These are phyloP conservation scores for Eurytoma californica DNA, from an alignment of 2,888 invertebrate genomes.

Conservation along the genomic window DNA sequence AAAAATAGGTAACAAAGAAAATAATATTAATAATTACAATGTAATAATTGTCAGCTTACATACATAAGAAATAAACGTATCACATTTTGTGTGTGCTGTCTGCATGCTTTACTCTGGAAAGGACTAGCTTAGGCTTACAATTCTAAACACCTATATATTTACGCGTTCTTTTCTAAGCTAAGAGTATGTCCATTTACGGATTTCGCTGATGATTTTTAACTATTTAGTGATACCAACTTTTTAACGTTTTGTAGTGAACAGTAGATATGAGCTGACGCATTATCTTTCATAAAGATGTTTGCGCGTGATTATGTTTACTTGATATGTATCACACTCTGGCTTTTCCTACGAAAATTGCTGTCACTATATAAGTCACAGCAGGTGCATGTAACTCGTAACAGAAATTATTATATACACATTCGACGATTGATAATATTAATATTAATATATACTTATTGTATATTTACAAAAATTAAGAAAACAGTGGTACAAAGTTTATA, in stretches of 20 bases:
- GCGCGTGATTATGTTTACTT: conserved; percentile 20
- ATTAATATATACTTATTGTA: conserved; percentile 45
- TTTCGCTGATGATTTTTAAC: too few relatives aligned
- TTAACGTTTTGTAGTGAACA: background rate
- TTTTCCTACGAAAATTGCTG: background rate
- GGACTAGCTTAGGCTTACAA: conserved; percentile 68
- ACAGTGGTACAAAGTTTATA: conserved; percentile 5
- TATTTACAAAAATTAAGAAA: conserved; percentile 45
- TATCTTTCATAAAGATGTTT: conserved; percentile 11
- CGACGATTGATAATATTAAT: conserved; percentile 22
- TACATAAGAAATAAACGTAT: conserved; percentile 65
- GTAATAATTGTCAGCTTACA: conserved; percentile 49
- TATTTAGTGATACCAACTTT: background rate
- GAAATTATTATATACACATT: conserved; percentile 20
- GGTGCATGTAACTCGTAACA: conserved; percentile 12
- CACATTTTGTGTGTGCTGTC: conserved; percentile 70
- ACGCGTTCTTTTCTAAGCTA: too few relatives aligned
- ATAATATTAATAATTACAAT: conserved; percentile 56
- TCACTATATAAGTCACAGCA: too few relatives aligned
- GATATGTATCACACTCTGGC: conserved; percentile 52
- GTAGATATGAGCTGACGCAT: background rate
- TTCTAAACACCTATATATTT: background rate
- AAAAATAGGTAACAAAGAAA: conserved; percentile 61
- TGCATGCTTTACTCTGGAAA: conserved; percentile 63
- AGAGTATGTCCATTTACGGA: too few relatives aligned